Conservation (phyloP, 1,140 invertebrate genomes). For the Cydia pomonella region DNA sequence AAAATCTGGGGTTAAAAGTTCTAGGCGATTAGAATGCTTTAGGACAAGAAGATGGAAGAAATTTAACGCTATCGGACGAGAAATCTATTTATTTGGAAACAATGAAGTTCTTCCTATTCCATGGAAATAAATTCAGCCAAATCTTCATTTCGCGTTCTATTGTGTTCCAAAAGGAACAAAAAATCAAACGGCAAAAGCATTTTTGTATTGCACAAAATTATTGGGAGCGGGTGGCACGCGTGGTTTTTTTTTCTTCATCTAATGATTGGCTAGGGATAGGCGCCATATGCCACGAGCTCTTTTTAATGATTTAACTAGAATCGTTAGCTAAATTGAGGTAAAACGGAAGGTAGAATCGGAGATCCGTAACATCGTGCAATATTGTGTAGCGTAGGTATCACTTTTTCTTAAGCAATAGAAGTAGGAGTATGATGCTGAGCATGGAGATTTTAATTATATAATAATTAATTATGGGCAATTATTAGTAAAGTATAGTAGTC, state of each 20-base stretch:
- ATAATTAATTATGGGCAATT: no score
- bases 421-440: no score
- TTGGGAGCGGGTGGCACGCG: neutral
- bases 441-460: no score
- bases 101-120: no score
- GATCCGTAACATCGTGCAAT: neutral
- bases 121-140: neutral
- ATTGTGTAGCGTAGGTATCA: neutral
- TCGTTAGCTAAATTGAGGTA: neutral
- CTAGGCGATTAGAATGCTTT: no score
- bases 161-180: neutral
- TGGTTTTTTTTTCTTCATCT: conserved; percentile 5
- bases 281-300: conserved; percentile 24
- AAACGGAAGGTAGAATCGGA: neutral
- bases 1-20: no score
- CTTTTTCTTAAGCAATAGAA: no score
- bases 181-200: neutral
- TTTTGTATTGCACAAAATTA: conserved; percentile 1
- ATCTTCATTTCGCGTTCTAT: neutral
- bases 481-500: no score
- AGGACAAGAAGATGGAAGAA: no score
- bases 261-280: neutral
- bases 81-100: no score
- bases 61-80: no score
- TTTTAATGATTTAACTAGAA: conserved; percentile 25